A percentile compares a stretch with the other conserved stretches of the same genome.
Conservation (phyloP, 1,140 invertebrate genomes). For the Panagrolaimus sp. region DNA sequence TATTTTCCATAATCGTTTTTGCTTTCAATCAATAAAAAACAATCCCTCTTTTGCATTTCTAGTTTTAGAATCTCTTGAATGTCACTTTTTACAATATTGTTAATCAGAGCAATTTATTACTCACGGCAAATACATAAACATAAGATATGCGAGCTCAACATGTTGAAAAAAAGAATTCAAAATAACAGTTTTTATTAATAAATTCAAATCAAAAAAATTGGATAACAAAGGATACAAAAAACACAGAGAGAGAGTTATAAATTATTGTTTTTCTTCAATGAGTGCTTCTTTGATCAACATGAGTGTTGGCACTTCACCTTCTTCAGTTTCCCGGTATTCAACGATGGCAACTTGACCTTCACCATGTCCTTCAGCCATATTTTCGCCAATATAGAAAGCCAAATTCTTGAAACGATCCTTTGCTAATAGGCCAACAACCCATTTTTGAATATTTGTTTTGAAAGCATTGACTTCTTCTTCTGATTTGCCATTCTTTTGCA, state of each 20-base stretch:
- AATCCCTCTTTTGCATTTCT: too few species aligned
- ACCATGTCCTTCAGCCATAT: slow-evolving; percentile 72
- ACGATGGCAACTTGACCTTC: slow-evolving; percentile 78
- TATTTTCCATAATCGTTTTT: too few species aligned
- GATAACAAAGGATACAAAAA: not conserved
- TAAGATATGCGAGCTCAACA: too few species aligned
- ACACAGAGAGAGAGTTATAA: not conserved
- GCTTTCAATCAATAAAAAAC: too few species aligned
- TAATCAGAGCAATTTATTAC: too few species aligned
- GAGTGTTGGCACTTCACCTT: slow-evolving; percentile 76
- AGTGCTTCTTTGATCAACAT: slow-evolving; percentile 93
- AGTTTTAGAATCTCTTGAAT: too few species aligned
- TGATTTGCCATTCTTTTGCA: slow-evolving; percentile 74
- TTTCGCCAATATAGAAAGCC: slow-evolving; percentile 83
- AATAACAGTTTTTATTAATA: too few species aligned
- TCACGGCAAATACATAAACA: too few species aligned
- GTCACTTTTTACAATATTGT: too few species aligned
- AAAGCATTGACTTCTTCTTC: slow-evolving; percentile 88
- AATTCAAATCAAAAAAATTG: too few species aligned
- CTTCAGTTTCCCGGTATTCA: slow-evolving; percentile 81
- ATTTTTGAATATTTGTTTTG: slow-evolving; percentile 81
- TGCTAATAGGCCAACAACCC: slow-evolving; percentile 59
- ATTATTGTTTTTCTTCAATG: slow-evolving; percentile 69
- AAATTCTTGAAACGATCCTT: slow-evolving; percentile 73
- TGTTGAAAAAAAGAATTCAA: too few species aligned